These are phyloP conservation scores for Anisognathus igniventris DNA, from an alignment of 2,797 vertebrate genomes.

Conservation along the genomic window DNA sequence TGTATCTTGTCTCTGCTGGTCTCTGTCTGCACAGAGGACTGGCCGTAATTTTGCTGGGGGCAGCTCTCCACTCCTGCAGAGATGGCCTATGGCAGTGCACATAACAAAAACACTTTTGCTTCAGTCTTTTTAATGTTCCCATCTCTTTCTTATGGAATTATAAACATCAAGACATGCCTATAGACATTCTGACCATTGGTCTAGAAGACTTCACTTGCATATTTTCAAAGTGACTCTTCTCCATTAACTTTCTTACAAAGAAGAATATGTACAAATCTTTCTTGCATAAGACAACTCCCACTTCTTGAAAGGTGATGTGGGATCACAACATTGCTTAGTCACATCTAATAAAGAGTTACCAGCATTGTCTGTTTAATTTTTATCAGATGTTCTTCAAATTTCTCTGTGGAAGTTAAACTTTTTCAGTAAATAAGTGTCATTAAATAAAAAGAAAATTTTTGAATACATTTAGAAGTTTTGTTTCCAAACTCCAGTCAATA, in stretches of 20 bases:
- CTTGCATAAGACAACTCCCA: neutral
- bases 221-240: neutral
- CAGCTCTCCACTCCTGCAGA: neutral
- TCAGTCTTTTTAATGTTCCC: neutral
- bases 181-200: neutral
- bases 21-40: neutral
- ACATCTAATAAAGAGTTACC: neutral
- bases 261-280: neutral
- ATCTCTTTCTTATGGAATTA: neutral
- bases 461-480: neutral
- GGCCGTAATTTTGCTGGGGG: neutral
- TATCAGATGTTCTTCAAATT: neutral
- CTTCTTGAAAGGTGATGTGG: neutral
- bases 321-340: neutral
- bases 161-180: neutral
- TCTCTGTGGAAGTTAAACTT: neutral
- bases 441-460: neutral
- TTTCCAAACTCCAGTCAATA: constrained; percentile 23
- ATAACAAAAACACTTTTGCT: neutral
- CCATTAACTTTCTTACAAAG: neutral
- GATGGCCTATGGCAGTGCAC: neutral
- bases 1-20: neutral
- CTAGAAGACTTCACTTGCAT: neutral
- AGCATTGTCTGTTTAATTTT: neutral
- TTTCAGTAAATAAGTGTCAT: neutral